Evolutionary conservation across 2,113 vertebrate species (phyloP), one percentile per base, ranked within the genome.

Genomic region (Morone chrysops): DNA sequence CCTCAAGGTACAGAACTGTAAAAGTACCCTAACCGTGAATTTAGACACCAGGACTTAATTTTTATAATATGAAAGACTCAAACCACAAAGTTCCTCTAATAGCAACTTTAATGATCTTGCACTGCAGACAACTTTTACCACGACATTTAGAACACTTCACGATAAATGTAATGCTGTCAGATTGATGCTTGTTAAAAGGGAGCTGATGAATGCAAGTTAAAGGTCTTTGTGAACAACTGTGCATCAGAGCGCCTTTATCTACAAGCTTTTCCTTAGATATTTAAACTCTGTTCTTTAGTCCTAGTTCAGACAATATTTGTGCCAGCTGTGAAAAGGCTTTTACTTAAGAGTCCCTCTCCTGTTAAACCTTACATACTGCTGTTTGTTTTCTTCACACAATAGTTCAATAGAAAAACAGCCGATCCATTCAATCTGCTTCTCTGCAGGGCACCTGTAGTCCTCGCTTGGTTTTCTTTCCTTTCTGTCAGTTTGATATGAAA

Each of bases 1-100:
- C 12, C 95, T 99, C 36, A 98, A 99, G 97, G 98, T 99, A 90
- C 41, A 18, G 3, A 31, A 31, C 31, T 31, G 2, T 31, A 31
- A 31, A 31, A 31, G 31, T 31, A 31, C 13, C 0, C 20, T 0
- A 50, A 50, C 14, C 14, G 13, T 17, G 1, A 50, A 50, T 50
- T 14, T 47, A 2, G 45, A 47, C 45, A 47, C 12, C 31, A 47
- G 45, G 13, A 47, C 12, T 47, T 12, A 47, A 31, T 31, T 31
- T 31, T 31, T 31, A 31, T 40, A 18, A 40, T 16, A 40, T 4
- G 36, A 62, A 40, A 62, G 18, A 18, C 41, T 63, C n/a, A 12
- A 41, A 43, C 22, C 10, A 5, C 22, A 47, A 36, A 31, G 38
- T 41, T 56, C 12, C 25, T 25, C 25, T 25, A 25, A 25, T 25